phyloP scores from a whole-genome alignment of 2,113 vertebrate genomes.

The Osmerus mordax region DNA sequence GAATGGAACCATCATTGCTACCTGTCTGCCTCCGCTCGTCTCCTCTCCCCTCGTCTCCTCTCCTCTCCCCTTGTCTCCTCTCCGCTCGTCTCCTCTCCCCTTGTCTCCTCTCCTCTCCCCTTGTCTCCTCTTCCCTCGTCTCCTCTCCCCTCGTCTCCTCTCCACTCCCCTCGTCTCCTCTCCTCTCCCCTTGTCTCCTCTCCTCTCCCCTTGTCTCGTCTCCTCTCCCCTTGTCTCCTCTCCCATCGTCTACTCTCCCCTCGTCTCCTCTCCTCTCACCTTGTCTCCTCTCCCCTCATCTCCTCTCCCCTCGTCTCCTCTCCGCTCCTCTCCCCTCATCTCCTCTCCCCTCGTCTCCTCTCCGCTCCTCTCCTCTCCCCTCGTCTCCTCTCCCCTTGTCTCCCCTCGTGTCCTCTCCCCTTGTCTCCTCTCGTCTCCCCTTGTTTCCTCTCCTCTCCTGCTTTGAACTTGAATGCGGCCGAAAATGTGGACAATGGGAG shows the following conservation, averaged over 20 bases:
- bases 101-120: too few relatives aligned
- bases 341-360: neutral
- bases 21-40: slow-evolving; percentile 32
- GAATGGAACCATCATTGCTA: slow-evolving; percentile 20
- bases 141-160: too few relatives aligned
- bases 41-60: too few relatives aligned
- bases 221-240: slow-evolving; percentile 22
- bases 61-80: too few relatives aligned
- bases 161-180: too few relatives aligned
- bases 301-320: neutral
- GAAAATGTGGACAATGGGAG: slow-evolving; percentile 60
- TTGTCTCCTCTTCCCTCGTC: too few relatives aligned
- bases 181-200: too few relatives aligned
- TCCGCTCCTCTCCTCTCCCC: neutral
- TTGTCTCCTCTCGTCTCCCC: slow-evolving; percentile 43
- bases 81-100: too few relatives aligned
- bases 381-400: neutral
- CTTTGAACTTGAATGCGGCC: slow-evolving; percentile 66
- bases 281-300: neutral
- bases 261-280: neutral
- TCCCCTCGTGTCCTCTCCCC: slow-evolving; percentile 2
- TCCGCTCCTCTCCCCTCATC: neutral
- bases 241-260: slow-evolving; percentile 10
- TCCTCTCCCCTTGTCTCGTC: too few relatives aligned
- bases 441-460: slow-evolving; percentile 51